Evolutionary conservation across 2,888 invertebrate species (phyloP), one percentile per base, ranked within the genome.

Genomic region (Ennomos quercinarius): DNA sequence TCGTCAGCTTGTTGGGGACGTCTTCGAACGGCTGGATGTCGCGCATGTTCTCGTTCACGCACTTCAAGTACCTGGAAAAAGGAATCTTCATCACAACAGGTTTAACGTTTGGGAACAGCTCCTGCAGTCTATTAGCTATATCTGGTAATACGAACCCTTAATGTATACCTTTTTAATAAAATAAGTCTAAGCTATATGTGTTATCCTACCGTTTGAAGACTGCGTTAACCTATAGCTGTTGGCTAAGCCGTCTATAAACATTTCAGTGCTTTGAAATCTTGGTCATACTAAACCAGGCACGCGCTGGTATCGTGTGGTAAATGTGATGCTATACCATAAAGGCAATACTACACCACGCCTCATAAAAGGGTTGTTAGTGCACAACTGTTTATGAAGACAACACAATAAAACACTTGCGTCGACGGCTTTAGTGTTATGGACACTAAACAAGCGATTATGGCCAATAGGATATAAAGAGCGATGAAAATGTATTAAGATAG

Each of bases 21-120:
- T 99, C 98, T 27, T 98, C 98, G 82, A 99, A 99, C 0, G 99
- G 99, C 80, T 97, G 96, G 86, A 99, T 94, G 71, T 98, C 97
- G 54, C 96, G 96, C 98, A 99, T 98, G 83, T 97, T 96, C 78
- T 97, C 96, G 71, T 96, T 96, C 63, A 99, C 97, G 87, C 99
- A 99, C 53, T 95, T 94, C 75, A 98, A 87, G 83, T 98, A 97
- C 80, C 96, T 96, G 87, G 0, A 80, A 83, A 61, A 9, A 64
- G 66, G 10, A 37, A 60, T 35, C 37, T 11, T 46, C 1, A 9
- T 40, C 12, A 39, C 12, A 27, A 44, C 43, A 43, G 38, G 42
- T 40, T 27, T 11, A 50, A 63, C 49, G 27, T 17, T 1, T 27
- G 27, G 27, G 0, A 17, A 17, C 17, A 27, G 27, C 27, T 6